Base-by-base conservation (phyloP, 2,797 vertebrate genomes). In the Oophaga sylvatica region DNA sequence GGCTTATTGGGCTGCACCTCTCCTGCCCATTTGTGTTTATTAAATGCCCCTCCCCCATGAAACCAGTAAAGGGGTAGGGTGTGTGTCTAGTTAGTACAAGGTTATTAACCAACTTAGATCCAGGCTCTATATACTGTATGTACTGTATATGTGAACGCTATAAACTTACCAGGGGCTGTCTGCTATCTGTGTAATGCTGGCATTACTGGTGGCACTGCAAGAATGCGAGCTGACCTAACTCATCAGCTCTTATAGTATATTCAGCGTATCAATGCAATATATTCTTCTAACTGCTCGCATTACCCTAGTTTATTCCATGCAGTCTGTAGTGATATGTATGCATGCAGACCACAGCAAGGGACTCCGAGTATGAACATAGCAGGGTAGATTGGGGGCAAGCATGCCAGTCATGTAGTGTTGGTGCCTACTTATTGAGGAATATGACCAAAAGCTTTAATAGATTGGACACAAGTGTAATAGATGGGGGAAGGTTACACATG, bases 1-100 rank as follows among this genome's bases (percentile, higher is more conserved):
- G 89, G 89, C 89, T 84, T 73, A 84, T 67, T 81, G 62, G 41
- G 70, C 86, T 81, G 71, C 35, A 65, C 73, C 86, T 84, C 88
- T 87, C 83, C 89, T 85, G 31, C 71, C 71, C 89, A 79, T 57
- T 68, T 20, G 31, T 53, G 73, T 45, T 63, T 70, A 86, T 83
- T 56, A n/a, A 31, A 73, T 73, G 81, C 75, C 80, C 84, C 84
- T 83, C 84, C 88, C 88, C 80, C 88, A 63, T 80, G 84, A 83
- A 65, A 89, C 20, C 84, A 86, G 22, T 45, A 68, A 59, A 59
- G 22, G 71, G 59, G 83, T 31, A 81, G 88, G 79, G 88, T 86
- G 87, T 83, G 86, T 41, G 80, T 76, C 41, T 59, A 31, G n/a
- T 80, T 57, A 17, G 22, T 81, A 70, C 9, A 75, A 63, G 62